phyloP scores from a whole-genome alignment of 2,113 vertebrate species.

The Ailurus styani region DNA sequence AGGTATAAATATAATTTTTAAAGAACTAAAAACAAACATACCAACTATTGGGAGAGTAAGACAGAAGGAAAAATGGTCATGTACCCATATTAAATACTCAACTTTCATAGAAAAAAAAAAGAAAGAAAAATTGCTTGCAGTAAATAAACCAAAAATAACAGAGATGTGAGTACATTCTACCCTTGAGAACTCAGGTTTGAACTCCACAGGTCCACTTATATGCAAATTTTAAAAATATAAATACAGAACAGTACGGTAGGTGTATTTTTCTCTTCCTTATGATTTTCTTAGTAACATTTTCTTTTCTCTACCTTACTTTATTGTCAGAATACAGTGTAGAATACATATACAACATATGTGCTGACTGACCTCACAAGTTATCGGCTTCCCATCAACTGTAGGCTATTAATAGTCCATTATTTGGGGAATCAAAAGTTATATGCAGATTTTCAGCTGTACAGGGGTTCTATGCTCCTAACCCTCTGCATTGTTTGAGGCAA shows the following conservation, averaged over 20 bases:
- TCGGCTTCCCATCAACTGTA: background rate
- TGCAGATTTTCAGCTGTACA: background rate
- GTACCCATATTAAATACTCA: background rate
- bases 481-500: background rate
- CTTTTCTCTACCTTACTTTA: background rate
- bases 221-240: background rate
- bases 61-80: background rate
- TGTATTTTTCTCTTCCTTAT: background rate
- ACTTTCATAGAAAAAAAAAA: background rate
- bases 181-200: background rate
- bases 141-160: background rate
- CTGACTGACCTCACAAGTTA: background rate
- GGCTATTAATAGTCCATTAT: background rate
- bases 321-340: background rate
- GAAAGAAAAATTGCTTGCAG: background rate
- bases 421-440: background rate
- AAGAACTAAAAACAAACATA: background rate
- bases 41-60: background rate
- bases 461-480: background rate
- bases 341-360: background rate
- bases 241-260: background rate
- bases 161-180: background rate
- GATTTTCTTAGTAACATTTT: background rate
- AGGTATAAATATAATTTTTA: background rate
- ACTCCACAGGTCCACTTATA: background rate